Conservation (phyloP, 2,888 invertebrate species). For the Serripes groenlandicus region DNA sequence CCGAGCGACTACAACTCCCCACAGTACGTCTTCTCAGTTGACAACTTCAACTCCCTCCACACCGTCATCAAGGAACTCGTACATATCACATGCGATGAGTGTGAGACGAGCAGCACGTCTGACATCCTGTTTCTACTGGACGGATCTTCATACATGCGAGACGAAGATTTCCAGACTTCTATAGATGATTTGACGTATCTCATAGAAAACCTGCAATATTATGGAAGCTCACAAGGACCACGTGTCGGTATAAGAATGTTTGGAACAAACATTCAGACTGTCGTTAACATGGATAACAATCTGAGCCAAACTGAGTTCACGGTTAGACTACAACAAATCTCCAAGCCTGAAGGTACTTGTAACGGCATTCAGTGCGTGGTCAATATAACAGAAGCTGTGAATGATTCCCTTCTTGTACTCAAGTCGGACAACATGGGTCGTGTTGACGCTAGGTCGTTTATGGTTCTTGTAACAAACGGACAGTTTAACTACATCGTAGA, state of each 20-base stretch:
- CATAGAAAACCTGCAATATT: slow-evolving; percentile 3
- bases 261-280: not conserved
- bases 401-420: not conserved
- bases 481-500: not conserved
- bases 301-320: not conserved
- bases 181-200: slow-evolving; percentile 25
- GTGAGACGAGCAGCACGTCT: slow-evolving; percentile 10
- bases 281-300: not conserved
- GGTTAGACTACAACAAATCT: not conserved
- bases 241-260: not conserved
- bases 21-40: slow-evolving; percentile 34
- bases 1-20: not conserved
- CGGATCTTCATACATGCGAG: slow-evolving; percentile 6
- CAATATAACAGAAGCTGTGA: not conserved
- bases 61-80: slow-evolving; percentile 44
- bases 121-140: slow-evolving; percentile 40
- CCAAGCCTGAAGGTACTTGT: not conserved
- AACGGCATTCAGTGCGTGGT: not conserved
- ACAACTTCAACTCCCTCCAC: slow-evolving; percentile 44
- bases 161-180: not conserved
- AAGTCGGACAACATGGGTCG: not conserved
- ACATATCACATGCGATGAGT: slow-evolving; percentile 36
- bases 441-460: slow-evolving; percentile 11
- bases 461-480: slow-evolving; percentile 23
- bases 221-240: not conserved